These are phyloP conservation scores for Bos indicus DNA, from an alignment of 2,113 vertebrate genomes.

Conservation along the genomic window DNA sequence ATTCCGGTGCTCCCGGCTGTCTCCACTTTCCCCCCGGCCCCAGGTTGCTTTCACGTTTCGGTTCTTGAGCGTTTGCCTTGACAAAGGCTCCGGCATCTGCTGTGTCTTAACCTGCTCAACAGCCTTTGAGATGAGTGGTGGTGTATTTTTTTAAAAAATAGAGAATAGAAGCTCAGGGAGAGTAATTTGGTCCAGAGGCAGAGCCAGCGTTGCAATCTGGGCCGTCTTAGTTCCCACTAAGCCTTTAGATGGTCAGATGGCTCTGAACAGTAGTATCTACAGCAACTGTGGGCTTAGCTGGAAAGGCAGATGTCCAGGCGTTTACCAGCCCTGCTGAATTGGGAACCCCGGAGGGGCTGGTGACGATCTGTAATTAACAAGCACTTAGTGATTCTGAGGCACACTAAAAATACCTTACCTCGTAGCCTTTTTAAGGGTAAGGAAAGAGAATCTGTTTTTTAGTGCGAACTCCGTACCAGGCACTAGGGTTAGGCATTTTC, in stretches of 20 bases:
- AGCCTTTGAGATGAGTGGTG: not conserved
- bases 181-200: not conserved
- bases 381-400: too few relatives aligned
- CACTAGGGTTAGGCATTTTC: not conserved
- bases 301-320: not conserved
- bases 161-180: not conserved
- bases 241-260: too few relatives aligned
- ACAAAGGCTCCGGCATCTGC: accelerated
- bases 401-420: not conserved
- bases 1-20: not conserved
- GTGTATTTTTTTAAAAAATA: too few relatives aligned
- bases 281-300: not conserved
- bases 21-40: accelerated
- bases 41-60: accelerated
- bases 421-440: not conserved
- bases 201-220: not conserved
- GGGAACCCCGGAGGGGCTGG: not conserved
- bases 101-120: accelerated
- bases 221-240: too few relatives aligned
- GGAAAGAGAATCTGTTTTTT: not conserved
- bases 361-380: not conserved
- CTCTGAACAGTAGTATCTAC: not conserved
- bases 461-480: not conserved
- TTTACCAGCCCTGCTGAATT: too few relatives aligned
- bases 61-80: not conserved